These are phyloP conservation scores for Corvus hawaiiensis DNA, from an alignment of 2,113 vertebrate genomes.

Conservation along the genomic window DNA sequence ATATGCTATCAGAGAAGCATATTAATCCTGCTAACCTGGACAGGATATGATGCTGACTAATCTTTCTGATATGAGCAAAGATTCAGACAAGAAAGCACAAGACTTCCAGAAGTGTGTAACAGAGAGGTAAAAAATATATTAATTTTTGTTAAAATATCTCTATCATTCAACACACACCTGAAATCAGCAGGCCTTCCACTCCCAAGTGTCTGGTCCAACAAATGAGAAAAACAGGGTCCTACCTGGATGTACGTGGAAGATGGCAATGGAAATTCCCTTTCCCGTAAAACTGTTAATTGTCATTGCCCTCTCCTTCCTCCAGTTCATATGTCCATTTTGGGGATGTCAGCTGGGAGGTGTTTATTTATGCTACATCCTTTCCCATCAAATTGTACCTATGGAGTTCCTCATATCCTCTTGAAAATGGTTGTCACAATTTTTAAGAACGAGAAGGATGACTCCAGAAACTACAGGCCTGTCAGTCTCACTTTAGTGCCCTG, in stretches of 20 bases:
- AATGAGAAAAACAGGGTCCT: neutral
- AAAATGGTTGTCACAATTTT: neutral
- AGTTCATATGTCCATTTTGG: neutral
- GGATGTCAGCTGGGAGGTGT: neutral
- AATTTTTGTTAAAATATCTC: neutral
- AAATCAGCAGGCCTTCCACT: neutral
- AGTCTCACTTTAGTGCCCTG: neutral
- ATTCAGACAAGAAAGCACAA: neutral
- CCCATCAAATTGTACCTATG: neutral
- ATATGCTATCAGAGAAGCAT: neutral
- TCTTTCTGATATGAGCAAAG: neutral
- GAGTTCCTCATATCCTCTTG: neutral
- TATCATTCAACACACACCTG: accelerated
- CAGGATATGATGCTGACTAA: neutral
- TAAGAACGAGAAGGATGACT: neutral
- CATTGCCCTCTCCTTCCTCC: neutral
- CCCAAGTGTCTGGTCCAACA: neutral
- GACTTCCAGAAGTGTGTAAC: neutral
- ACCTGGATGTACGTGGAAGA: neutral
- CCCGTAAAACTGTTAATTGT: neutral
- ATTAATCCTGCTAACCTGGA: neutral
- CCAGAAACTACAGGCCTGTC: neutral
- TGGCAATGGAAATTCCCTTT: neutral
- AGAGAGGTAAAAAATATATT: neutral
- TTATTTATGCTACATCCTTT: neutral